Evolutionary conservation across 2,113 vertebrate genomes (phyloP), one percentile per base, ranked within the genome.

Genomic region (Gymnocephalus cernua): DNA sequence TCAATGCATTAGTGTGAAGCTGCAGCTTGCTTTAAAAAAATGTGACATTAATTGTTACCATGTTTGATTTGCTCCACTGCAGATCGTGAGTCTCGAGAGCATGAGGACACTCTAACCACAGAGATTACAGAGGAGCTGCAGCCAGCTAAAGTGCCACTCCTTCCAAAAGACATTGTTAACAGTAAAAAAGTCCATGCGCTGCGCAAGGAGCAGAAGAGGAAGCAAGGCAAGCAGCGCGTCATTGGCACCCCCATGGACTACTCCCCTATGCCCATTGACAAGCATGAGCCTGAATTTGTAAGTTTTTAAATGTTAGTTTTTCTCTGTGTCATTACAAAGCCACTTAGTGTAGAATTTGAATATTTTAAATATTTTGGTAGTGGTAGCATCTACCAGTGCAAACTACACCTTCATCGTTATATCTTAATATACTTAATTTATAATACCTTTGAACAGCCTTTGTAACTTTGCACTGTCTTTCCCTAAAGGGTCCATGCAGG

Each of bases 251-350:
- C 95, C 0, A 88, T 96, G 89, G 98, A 99, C 92, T 99, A 97
- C 0, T 96, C 97, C 0, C 95, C 97, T n/a, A 91, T 97, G 71
- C 95, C 97, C 0, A 95, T 97, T 11, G 95, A 97, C 92, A 98
- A 97, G 90, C 97, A 98, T 51, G 98, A 99, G 82, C 97, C 98
- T 0, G 98, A 99, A 82, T 96, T 98, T 94, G 98, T 98, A 93
- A 92, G 97, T 95, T 63, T 29, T 45, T 0, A 41, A 2, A 6
- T n/a, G 0, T n/a, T 5, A 3, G 1, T 57, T 45, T 54, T 19
- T 41, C 4, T 6, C 9, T 9, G 13, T 16, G 0, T 71, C 1
- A 44, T 58, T 56, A 35, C 14, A 56, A 56, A 65, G 56, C 14
- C 25, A 62, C 2, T 12, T 0, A 51, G 38, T 74, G 18, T 16